Conservation (phyloP, 2,797 vertebrate genomes). For the Bradypodion pumilum region DNA sequence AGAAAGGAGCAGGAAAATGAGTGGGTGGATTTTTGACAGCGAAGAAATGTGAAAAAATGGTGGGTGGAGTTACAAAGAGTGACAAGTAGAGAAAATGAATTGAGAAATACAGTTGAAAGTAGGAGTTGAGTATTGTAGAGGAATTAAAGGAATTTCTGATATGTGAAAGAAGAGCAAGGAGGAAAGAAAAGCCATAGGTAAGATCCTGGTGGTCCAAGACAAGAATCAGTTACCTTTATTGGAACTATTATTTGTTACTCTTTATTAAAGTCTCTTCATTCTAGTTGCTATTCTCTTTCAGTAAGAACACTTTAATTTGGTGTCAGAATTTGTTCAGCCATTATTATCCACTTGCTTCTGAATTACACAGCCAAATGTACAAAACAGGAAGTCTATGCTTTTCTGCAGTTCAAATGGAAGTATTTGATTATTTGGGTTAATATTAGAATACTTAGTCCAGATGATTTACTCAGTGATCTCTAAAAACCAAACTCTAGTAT, state of each 20-base stretch:
- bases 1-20: no score
- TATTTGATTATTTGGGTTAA: background rate
- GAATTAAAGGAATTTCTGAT: no score
- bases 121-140: no score
- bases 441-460: background rate
- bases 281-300: background rate
- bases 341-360: background rate
- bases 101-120: no score
- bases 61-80: no score
- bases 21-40: no score
- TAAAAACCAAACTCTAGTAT: background rate
- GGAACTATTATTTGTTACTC: background rate
- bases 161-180: no score
- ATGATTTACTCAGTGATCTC: background rate
- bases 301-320: background rate
- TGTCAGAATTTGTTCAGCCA: background rate
- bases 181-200: no score
- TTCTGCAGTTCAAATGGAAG: background rate
- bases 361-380: background rate
- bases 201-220: no score
- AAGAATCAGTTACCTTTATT: background rate
- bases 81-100: no score
- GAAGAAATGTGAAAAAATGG: no score
- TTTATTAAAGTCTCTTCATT: background rate
- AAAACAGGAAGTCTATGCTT: background rate